Conservation (phyloP, 2,888 invertebrate genomes). For the Opisthograptis luteolata region DNA sequence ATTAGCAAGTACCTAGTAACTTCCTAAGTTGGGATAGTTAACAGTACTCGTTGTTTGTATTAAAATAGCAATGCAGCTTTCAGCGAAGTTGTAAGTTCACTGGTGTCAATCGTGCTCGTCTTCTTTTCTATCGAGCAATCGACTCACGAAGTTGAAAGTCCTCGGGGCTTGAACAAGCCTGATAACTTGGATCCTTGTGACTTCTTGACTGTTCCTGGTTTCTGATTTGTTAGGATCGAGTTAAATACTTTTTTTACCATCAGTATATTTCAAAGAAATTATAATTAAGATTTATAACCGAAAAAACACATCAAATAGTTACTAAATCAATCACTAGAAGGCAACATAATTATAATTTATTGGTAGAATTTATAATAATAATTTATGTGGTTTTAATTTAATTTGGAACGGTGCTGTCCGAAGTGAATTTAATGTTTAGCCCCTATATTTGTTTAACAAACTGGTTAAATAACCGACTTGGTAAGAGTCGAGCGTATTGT, state of each 20-base stretch:
- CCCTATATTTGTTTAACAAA: constrained; percentile 58
- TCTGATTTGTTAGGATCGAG: neutral
- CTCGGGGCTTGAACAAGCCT: constrained; percentile 25
- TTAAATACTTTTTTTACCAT: too few species aligned
- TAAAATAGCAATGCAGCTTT: constrained; percentile 57
- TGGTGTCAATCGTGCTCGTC: constrained; percentile 70
- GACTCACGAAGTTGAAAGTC: constrained; percentile 62
- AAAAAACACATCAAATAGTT: too few species aligned
- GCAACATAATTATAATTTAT: too few species aligned
- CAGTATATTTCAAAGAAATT: too few species aligned
- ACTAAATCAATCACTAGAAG: too few species aligned
- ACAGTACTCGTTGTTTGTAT: constrained; percentile 41
- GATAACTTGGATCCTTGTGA: neutral
- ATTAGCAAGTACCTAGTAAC: constrained; percentile 12
- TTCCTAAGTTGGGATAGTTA: constrained; percentile 24
- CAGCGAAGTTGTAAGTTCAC: constrained; percentile 59
- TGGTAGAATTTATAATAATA: too few species aligned
- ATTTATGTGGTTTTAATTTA: too few species aligned
- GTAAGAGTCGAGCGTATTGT: constrained; percentile 48
- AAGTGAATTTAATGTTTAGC: constrained; percentile 10
- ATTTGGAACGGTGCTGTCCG: neutral
- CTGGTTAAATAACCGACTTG: constrained; percentile 50
- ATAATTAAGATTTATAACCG: too few species aligned
- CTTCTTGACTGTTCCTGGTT: neutral
- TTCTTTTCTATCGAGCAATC: constrained; percentile 70